These are phyloP conservation scores for Megalonaias nervosa DNA, from an alignment of 1,140 invertebrate species.

Conservation along the genomic window DNA sequence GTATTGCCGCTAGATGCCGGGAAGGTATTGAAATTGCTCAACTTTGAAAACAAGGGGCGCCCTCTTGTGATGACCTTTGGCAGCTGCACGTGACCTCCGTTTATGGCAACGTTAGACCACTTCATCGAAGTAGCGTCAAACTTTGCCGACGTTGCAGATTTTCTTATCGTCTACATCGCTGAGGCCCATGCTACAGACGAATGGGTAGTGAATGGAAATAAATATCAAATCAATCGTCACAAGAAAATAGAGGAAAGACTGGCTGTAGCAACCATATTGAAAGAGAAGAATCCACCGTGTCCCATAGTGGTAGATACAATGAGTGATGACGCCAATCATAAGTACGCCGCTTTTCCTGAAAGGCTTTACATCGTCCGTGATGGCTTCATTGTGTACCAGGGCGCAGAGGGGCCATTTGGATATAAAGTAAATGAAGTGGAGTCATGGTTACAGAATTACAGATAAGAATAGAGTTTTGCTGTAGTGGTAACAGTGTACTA, in stretches of 20 bases:
- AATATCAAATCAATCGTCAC: conserved; percentile 34
- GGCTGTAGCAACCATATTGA: conserved; percentile 41
- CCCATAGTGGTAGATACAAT: conserved; percentile 48
- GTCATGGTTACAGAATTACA: conserved; percentile 10
- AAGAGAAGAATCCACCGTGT: conserved; percentile 1
- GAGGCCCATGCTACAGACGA: conserved; percentile 52
- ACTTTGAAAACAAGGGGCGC: conserved; percentile 33
- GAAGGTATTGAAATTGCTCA: conserved; percentile 23
- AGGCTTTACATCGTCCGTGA: conserved; percentile 48
- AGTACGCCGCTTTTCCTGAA: conserved; percentile 45
- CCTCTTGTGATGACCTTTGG: conserved; percentile 56
- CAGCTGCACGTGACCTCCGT: conserved; percentile 60
- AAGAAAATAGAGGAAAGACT: conserved; percentile 44
- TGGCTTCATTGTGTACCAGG: conserved; percentile 41
- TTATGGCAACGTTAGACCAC: conserved; percentile 42
- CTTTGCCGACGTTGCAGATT: conserved; percentile 43
- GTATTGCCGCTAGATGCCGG: conserved; percentile 10
- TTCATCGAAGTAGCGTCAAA: conserved; percentile 42
- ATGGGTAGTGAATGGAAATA: conserved; percentile 39
- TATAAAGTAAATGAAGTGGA: conserved; percentile 36
- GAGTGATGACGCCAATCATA: conserved; percentile 31
- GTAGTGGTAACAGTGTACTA: too few relatives aligned
- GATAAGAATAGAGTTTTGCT: too few relatives aligned
- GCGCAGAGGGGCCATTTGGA: conserved; percentile 36
- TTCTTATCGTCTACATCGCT: conserved; percentile 51